These are phyloP conservation scores for Pararge aegeria DNA, from an alignment of 1,140 invertebrate species.

Conservation along the genomic window DNA sequence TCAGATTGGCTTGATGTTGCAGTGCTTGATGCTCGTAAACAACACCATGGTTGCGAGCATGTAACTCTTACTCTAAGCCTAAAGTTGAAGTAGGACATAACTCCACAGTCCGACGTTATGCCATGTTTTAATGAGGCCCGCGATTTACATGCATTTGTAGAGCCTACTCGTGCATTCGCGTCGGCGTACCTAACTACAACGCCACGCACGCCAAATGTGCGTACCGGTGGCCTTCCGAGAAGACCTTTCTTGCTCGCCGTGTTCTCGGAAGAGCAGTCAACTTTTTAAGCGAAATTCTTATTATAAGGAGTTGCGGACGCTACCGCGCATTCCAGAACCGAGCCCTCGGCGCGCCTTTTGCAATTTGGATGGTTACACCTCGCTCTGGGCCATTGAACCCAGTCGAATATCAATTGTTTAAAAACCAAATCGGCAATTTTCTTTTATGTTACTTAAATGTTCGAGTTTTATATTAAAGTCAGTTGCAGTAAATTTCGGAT, in stretches of 20 bases:
- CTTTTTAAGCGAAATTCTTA: conserved; percentile 61
- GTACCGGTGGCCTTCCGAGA: not conserved
- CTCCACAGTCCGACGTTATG: too few relatives aligned
- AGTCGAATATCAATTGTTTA: conserved; percentile 4
- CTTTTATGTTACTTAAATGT: not conserved
- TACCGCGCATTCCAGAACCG: conserved; percentile 37
- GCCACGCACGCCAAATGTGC: not conserved
- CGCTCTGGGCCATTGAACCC: conserved; percentile 39
- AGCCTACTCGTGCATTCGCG: too few relatives aligned
- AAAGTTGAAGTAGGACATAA: too few relatives aligned
- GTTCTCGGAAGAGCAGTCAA: conserved; percentile 51
- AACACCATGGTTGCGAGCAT: too few relatives aligned
- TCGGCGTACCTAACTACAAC: not conserved
- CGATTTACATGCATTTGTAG: too few relatives aligned
- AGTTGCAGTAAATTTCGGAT: too few relatives aligned
- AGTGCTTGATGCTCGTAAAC: too few relatives aligned
- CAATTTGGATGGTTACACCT: conserved; percentile 44
- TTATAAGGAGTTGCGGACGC: conserved; percentile 51
- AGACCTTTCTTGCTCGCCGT: conserved; percentile 34
- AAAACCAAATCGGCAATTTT: conserved; percentile 8
- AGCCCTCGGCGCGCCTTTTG: conserved; percentile 29
- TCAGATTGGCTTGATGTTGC: too few relatives aligned
- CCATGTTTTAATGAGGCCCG: too few relatives aligned
- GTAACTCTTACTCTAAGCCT: too few relatives aligned
- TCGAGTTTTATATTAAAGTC: not conserved